Conservation (phyloP, 2,888 invertebrate genomes). For the Mesorhabditis belari region DNA sequence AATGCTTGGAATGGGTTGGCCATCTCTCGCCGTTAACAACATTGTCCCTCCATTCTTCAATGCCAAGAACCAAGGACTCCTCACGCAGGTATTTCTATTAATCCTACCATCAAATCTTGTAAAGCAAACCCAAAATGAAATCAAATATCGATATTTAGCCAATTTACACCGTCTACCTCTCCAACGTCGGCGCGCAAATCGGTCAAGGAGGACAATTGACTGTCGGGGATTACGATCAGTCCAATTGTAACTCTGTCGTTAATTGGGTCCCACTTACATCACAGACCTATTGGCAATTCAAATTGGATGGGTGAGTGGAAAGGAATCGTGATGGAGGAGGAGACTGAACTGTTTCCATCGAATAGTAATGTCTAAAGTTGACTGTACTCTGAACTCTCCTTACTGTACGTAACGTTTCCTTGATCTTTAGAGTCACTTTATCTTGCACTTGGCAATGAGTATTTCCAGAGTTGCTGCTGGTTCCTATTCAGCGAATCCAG, state of each 20-base stretch:
- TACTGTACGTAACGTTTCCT: no score
- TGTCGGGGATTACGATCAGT: slow-evolving; percentile 5
- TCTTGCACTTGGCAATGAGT: no score
- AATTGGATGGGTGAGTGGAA: slow-evolving; percentile 13
- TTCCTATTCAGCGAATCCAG: slow-evolving; percentile 12
- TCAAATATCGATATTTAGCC: slow-evolving; percentile 7
- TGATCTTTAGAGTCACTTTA: no score
- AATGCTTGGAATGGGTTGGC: slow-evolving; percentile 55
- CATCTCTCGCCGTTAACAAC: slow-evolving; percentile 55
- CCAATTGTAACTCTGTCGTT: slow-evolving; percentile 18
- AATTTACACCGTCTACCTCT: slow-evolving; percentile 25
- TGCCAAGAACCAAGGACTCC: slow-evolving; percentile 30
- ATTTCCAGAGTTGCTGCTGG: slow-evolving; percentile 19
- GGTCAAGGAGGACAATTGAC: not conserved
- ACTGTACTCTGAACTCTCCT: not conserved
- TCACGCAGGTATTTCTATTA: slow-evolving; percentile 14
- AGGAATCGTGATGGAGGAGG: not conserved
- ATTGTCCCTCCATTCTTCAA: slow-evolving; percentile 50
- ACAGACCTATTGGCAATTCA: slow-evolving; percentile 37
- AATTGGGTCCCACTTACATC: slow-evolving; percentile 31
- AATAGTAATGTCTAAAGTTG: not conserved
- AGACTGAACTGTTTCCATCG: slow-evolving; percentile 5
- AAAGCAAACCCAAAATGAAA: no score
- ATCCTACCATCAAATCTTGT: not conserved
- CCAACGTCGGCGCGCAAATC: slow-evolving; percentile 13